phyloP scores from a whole-genome alignment of 2,113 vertebrate species.

The Tetrax tetrax region DNA sequence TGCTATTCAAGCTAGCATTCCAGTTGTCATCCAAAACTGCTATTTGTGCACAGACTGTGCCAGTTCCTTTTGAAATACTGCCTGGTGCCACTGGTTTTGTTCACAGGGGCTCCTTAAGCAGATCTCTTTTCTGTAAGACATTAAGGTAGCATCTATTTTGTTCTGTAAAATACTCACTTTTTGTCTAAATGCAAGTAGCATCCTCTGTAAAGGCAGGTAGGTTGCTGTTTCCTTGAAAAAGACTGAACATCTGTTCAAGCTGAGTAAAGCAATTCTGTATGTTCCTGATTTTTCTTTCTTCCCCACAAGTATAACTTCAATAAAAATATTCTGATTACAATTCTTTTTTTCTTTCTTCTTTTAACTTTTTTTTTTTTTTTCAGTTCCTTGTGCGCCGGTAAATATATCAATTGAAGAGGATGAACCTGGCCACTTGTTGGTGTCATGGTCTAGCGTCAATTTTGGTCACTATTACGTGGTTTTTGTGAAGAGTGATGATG shows the following conservation, averaged over 20 bases:
- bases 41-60: background rate
- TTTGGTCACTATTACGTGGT: slow-evolving; percentile 84
- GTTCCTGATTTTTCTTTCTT: background rate
- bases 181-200: background rate
- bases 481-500: slow-evolving; percentile 91
- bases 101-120: background rate
- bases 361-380: background rate
- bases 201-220: background rate
- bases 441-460: slow-evolving; percentile 78
- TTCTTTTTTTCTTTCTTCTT: background rate
- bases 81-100: background rate
- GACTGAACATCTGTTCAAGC: background rate
- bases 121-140: background rate
- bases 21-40: background rate
- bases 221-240: background rate
- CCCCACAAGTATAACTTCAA: background rate
- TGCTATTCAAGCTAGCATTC: background rate
- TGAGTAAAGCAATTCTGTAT: background rate
- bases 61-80: background rate
- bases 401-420: slow-evolving; percentile 79
- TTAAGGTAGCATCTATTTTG: background rate
- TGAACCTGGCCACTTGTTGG: slow-evolving; percentile 76
- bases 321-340: background rate
- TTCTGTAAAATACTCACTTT: background rate
- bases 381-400: slow-evolving; percentile 87